phyloP scores from a whole-genome alignment of 2,113 vertebrate species.

The Candoia aspera region DNA sequence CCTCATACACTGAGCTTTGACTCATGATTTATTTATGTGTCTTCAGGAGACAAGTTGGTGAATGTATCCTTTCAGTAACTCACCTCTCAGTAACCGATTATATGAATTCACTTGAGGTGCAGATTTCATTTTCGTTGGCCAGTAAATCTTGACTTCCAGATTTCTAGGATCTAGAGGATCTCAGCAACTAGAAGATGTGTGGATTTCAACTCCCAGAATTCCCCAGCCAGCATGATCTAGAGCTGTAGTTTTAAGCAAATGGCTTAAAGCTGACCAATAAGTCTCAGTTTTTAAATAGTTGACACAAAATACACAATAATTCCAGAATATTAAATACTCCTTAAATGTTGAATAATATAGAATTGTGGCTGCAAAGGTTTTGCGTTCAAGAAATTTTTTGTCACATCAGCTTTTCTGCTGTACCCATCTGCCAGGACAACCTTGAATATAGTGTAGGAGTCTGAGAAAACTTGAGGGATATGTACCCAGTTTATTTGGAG shows the following conservation, averaged over 20 bases:
- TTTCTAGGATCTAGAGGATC: not conserved
- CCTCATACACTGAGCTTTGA: conserved; percentile 31
- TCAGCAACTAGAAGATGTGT: not conserved
- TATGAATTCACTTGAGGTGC: conserved; percentile 18
- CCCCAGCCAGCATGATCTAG: not conserved
- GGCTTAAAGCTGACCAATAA: not conserved
- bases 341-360: not conserved
- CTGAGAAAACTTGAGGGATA: not conserved
- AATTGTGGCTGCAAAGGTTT: not conserved
- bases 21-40: conserved; percentile 35
- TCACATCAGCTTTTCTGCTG: not conserved
- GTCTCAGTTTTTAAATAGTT: not conserved
- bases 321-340: not conserved
- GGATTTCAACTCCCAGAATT: not conserved
- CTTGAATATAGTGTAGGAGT: not conserved
- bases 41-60: conserved; percentile 16
- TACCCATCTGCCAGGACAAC: not conserved
- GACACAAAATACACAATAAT: not conserved
- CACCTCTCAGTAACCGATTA: conserved; percentile 6
- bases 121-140: not conserved
- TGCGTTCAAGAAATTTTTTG: not conserved
- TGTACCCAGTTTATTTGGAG: not conserved
- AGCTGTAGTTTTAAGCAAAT: not conserved
- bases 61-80: no score
- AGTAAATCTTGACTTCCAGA: not conserved